Percentiles rank a stretch among this genome's conserved stretches.
Conservation (phyloP, 2,797 vertebrate genomes). For the Anniella stebbinsi region DNA sequence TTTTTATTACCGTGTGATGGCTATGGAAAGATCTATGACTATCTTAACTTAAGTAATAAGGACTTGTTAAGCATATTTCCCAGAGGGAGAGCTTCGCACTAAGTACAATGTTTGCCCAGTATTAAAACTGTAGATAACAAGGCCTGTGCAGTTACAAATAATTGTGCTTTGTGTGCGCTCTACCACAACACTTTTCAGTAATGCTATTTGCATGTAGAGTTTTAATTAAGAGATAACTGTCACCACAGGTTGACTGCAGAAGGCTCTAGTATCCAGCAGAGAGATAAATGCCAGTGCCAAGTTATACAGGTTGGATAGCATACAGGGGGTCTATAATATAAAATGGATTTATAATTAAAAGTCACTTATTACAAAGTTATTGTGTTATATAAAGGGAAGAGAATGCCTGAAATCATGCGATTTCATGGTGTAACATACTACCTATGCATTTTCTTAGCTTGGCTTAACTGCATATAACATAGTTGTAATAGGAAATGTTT, state of each 20-base stretch:
- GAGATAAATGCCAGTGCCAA: slow-evolving; percentile 79
- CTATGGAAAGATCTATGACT: slow-evolving; percentile 40
- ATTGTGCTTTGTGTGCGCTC: slow-evolving; percentile 64
- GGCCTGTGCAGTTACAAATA: slow-evolving; percentile 69
- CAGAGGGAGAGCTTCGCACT: slow-evolving; percentile 60
- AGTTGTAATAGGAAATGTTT: background rate
- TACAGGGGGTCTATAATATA: slow-evolving; percentile 72
- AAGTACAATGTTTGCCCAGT: slow-evolving; percentile 47
- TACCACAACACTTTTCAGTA: slow-evolving; percentile 65
- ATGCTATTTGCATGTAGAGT: slow-evolving; percentile 77
- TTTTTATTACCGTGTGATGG: slow-evolving; percentile 48
- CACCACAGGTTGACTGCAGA: slow-evolving; percentile 82
- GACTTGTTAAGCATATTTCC: slow-evolving; percentile 53
- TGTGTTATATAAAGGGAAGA: slow-evolving; percentile 28
- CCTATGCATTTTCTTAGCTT: background rate
- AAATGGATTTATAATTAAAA: slow-evolving; percentile 78
- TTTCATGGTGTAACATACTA: slow-evolving; percentile 16
- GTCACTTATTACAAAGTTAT: slow-evolving; percentile 57
- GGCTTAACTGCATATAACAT: background rate
- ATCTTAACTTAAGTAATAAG: slow-evolving; percentile 55
- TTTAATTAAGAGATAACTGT: slow-evolving; percentile 87
- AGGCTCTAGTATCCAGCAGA: slow-evolving; percentile 79
- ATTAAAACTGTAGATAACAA: slow-evolving; percentile 70
- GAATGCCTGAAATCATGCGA: background rate
- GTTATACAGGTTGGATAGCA: slow-evolving; percentile 75